Conservation (phyloP, 2,888 invertebrate genomes). For the Lagria hirta region DNA sequence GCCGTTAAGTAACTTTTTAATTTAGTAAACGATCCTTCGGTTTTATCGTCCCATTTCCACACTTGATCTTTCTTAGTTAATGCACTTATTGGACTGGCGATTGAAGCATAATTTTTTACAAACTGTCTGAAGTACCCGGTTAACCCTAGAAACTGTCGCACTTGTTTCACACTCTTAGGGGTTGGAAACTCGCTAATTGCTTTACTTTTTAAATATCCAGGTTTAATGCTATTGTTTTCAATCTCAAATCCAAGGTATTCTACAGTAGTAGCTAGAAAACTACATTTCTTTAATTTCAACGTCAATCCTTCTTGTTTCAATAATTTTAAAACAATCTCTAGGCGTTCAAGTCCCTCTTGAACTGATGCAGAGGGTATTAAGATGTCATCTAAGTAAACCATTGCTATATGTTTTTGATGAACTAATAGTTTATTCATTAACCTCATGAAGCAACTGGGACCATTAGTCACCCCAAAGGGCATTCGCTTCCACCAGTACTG, state of each 20-base stretch:
- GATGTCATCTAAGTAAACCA: constrained; percentile 27
- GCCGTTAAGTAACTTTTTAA: constrained; percentile 7
- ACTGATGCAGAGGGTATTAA: constrained; percentile 18
- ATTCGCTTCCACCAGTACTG: constrained; percentile 11
- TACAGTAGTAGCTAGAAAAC: constrained; percentile 15
- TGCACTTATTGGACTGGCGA: constrained; percentile 36
- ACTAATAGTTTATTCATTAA: constrained; percentile 11
- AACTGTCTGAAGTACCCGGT: constrained; percentile 23
- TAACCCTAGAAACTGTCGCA: constrained; percentile 19
- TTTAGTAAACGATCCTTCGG: constrained; percentile 1
- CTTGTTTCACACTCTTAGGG: constrained; percentile 8
- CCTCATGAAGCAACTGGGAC: constrained; percentile 5
- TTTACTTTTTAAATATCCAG: constrained; percentile 9
- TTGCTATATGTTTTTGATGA: constrained; percentile 11
- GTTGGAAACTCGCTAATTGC: constrained; percentile 12
- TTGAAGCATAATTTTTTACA: constrained; percentile 29
- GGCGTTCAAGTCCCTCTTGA: constrained; percentile 10
- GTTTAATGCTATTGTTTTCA: constrained; percentile 10
- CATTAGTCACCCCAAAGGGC: constrained; percentile 12
- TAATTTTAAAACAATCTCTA: constrained; percentile 7
- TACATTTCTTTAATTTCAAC: constrained; percentile 18
- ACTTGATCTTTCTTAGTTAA: constrained; percentile 29
- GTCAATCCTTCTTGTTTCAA: constrained; percentile 20
- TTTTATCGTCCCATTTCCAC: constrained; percentile 23
- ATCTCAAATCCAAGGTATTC: constrained; percentile 21